A percentile compares a stretch with the other conserved stretches of the same genome.
Conservation (phyloP, 2,113 vertebrate species). For the Colossoma macropomum region DNA sequence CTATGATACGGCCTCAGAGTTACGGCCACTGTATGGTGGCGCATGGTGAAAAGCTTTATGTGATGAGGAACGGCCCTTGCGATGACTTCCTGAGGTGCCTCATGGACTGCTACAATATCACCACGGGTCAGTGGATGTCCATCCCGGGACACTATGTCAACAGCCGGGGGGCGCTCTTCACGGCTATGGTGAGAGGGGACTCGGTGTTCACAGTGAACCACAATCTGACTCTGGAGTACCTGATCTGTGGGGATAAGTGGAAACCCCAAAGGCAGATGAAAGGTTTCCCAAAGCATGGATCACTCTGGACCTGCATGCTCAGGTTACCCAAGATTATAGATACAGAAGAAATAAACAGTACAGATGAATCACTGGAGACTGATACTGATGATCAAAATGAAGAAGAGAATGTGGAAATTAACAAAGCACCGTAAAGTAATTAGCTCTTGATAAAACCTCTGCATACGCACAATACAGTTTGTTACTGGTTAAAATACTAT, state of each 20-base stretch:
- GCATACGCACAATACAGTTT: no score
- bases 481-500: no score
- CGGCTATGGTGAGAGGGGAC: conserved; percentile 83
- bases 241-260: conserved; percentile 81
- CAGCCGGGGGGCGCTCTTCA: conserved; percentile 96
- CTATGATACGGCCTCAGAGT: conserved; percentile 86
- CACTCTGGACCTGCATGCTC: conserved; percentile 91
- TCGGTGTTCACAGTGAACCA: conserved; percentile 90
- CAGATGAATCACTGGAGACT: conserved; percentile 35
- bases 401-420: not conserved
- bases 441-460: not conserved
- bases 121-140: conserved; percentile 87
- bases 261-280: conserved; percentile 84
- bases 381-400: conserved; percentile 4
- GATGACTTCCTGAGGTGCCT: conserved; percentile 92
- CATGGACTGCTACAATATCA: conserved; percentile 91
- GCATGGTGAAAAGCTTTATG: conserved; percentile 89
- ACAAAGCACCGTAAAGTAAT: no score
- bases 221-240: conserved; percentile 86
- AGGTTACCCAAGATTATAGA: conserved; percentile 77
- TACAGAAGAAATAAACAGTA: conserved; percentile 42
- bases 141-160: conserved; percentile 90
- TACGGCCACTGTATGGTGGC: conserved; percentile 96
- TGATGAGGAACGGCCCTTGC: conserved; percentile 91
- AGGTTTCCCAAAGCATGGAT: conserved; percentile 89